These are phyloP conservation scores for Nomada goodeniana DNA, from an alignment of 2,888 invertebrate genomes.

Conservation along the genomic window DNA sequence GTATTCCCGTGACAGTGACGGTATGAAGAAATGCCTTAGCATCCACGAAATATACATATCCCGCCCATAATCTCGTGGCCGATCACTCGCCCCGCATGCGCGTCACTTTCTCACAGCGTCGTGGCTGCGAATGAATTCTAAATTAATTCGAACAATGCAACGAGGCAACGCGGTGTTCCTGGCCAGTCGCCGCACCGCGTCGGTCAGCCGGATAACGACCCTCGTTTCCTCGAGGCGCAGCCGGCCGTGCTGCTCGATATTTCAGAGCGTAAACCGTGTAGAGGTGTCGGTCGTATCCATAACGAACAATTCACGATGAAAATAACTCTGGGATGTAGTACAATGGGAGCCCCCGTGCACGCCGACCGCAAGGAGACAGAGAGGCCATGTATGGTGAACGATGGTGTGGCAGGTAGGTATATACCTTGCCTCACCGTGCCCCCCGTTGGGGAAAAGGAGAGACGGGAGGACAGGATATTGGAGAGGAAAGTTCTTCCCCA, in stretches of 20 bases:
- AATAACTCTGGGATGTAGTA: slow-evolving; percentile 67
- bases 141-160: slow-evolving; percentile 53
- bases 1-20: slow-evolving; percentile 23
- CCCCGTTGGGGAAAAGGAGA: slow-evolving; percentile 59
- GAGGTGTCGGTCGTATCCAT: slow-evolving; percentile 64
- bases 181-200: neutral
- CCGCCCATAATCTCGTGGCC: slow-evolving; percentile 17
- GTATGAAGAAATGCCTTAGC: slow-evolving; percentile 13
- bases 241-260: slow-evolving; percentile 45
- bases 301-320: slow-evolving; percentile 69
- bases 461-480: neutral
- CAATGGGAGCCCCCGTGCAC: slow-evolving; percentile 67
- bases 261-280: slow-evolving; percentile 43
- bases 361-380: slow-evolving; percentile 60
- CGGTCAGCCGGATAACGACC: slow-evolving; percentile 24
- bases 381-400: slow-evolving; percentile 71
- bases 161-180: slow-evolving; percentile 10
- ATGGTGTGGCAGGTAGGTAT: slow-evolving; percentile 66
- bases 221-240: slow-evolving; percentile 28
- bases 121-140: slow-evolving; percentile 25
- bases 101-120: slow-evolving; percentile 32
- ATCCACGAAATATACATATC: slow-evolving; percentile 2
- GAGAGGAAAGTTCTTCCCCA: slow-evolving; percentile 18
- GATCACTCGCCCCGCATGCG: neutral
- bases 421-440: slow-evolving; percentile 54